Evolutionary conservation across 2,797 vertebrate genomes (phyloP).

Genomic region (Aselliscus stoliczkanus): DNA sequence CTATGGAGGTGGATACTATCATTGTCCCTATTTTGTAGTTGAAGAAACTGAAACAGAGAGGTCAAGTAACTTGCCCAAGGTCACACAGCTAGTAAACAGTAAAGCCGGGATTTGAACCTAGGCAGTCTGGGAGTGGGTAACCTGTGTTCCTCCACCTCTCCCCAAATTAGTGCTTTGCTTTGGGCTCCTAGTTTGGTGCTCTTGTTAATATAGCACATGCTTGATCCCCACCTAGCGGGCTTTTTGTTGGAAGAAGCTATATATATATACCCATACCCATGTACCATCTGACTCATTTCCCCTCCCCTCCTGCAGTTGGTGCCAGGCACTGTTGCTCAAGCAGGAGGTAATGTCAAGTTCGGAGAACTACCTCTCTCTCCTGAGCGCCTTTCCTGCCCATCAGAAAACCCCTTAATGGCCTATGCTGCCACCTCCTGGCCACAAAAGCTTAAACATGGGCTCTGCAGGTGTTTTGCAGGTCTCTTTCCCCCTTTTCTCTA

Average conservation of each 20-base stretch:
- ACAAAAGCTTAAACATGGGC: background rate
- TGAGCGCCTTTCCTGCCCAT: background rate
- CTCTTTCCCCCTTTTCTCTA: background rate
- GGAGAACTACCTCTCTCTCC: background rate
- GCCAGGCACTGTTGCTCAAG: background rate
- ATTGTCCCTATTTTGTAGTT: background rate
- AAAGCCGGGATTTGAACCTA: background rate
- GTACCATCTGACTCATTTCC: background rate
- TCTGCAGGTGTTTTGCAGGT: background rate
- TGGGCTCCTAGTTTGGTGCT: background rate
- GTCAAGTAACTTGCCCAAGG: background rate
- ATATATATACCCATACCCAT: background rate
- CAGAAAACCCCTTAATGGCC: background rate
- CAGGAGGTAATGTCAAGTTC: background rate
- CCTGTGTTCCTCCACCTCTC: background rate
- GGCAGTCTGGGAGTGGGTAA: background rate
- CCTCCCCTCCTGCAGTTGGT: background rate
- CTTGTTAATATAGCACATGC: no score
- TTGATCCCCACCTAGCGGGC: background rate
- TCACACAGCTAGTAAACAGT: rapidly evolving
- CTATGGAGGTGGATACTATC: background rate
- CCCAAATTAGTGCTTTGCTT: background rate
- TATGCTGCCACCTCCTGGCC: constrained; percentile 49
- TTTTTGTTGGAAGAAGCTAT: background rate
- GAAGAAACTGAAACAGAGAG: background rate